Percentiles rank a stretch among this genome's conserved stretches.
Evolutionary conservation across 2,888 invertebrate genomes (phyloP).

Genomic region (Diadegma fenestrale): DNA sequence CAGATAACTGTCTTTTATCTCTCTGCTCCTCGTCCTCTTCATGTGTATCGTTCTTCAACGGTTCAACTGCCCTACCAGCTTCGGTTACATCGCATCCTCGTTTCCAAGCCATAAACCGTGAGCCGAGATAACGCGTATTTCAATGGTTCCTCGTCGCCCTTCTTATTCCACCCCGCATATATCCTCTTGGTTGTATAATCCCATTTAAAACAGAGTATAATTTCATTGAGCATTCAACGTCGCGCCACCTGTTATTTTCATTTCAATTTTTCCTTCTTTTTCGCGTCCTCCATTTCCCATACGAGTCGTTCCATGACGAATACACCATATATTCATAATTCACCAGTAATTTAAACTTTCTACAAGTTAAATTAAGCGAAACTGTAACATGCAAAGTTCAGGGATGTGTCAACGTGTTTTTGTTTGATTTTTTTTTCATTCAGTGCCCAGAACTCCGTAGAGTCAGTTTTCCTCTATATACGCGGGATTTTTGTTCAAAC

Average conservation of each 20-base stretch:
- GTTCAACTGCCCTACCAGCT: slow-evolving; percentile 42
- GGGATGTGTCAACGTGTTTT: background rate
- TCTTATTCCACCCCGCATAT: slow-evolving; percentile 17
- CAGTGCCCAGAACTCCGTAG: background rate
- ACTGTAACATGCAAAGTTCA: background rate
- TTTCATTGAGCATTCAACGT: slow-evolving; percentile 62
- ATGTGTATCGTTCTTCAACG: slow-evolving; percentile 47
- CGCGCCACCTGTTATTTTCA: slow-evolving; percentile 66
- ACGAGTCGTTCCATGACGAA: slow-evolving; percentile 16
- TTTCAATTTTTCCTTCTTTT: slow-evolving; percentile 30
- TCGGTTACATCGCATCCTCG: slow-evolving; percentile 55
- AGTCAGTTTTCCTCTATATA: background rate
- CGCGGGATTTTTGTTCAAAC: background rate
- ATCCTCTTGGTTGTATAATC: slow-evolving; percentile 54
- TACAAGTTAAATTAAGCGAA: slow-evolving; percentile 14
- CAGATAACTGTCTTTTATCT: slow-evolving; percentile 34
- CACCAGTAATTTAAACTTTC: slow-evolving; percentile 20
- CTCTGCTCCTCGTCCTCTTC: slow-evolving; percentile 13
- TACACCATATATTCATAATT: background rate
- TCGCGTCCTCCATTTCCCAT: background rate
- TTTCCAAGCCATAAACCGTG: slow-evolving; percentile 66
- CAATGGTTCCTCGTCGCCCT: slow-evolving; percentile 41
- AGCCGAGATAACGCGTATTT: slow-evolving; percentile 65
- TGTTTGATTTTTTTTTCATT: background rate
- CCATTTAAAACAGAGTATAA: slow-evolving; percentile 65